These are phyloP conservation scores for Mormyrus hasselquistii DNA, from an alignment of 2,797 vertebrate genomes.

Conservation along the genomic window DNA sequence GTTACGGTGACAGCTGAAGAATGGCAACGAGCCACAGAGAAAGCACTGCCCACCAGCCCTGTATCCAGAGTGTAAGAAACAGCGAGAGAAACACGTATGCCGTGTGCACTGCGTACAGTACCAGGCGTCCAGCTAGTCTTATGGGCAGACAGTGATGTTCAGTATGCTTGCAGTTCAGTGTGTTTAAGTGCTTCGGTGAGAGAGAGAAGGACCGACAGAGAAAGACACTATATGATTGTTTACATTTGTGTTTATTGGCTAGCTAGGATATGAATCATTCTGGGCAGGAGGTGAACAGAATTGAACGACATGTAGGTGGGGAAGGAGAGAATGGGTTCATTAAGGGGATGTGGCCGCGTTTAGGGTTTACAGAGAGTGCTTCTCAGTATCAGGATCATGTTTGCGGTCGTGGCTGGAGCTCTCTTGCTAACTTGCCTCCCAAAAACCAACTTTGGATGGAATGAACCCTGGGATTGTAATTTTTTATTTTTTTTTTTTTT, in stretches of 20 bases:
- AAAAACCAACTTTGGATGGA: not conserved
- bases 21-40: constrained; percentile 54
- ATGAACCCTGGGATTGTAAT: not conserved
- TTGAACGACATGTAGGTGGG: not conserved
- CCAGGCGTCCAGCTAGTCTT: constrained; percentile 34
- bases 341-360: not conserved
- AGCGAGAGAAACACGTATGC: not conserved
- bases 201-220: not conserved
- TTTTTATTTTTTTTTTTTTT: not conserved
- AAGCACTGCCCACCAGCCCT: constrained; percentile 45
- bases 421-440: not conserved
- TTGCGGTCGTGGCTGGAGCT: not conserved
- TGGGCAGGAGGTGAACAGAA: not conserved
- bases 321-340: not conserved
- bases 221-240: not conserved
- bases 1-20: constrained; percentile 53
- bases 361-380: not conserved
- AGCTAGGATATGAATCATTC: not conserved
- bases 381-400: not conserved
- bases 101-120: constrained; percentile 35
- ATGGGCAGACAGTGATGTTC: not conserved
- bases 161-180: not conserved
- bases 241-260: not conserved
- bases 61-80: constrained; percentile 18
- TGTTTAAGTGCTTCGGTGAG: not conserved